Base-by-base conservation (phyloP, 1,140 invertebrate species). In the Drosophila seguyi region DNA sequence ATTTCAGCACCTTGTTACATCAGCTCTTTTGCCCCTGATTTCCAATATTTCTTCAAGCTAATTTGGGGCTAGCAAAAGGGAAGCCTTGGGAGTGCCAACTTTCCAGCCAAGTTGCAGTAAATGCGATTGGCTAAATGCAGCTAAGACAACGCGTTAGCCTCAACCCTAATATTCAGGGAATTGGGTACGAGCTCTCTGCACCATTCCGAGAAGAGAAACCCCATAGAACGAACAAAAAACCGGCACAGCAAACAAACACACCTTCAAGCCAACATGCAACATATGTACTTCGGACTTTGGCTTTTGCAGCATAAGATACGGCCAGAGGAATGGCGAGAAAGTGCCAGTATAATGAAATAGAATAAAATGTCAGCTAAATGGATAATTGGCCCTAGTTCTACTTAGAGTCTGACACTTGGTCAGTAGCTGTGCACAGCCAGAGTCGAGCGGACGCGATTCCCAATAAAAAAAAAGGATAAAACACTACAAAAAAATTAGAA, bases 351-450 rank as follows among this genome's bases (percentile, higher is more conserved):
- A 68, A 52, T 52, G 39, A 36, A 36, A 69, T 42, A 22, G 39
- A 67, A 79, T n/a, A 65, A 77, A 83, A 61, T 66, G 59, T 10
- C 48, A 81, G 69, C 62, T 55, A 68, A 74, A 81, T 52, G 53
- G 65, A 81, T 73, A 90, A 85, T 60, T 52, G 41, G 44, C 73
- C 78, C 81, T 73, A 75, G 72, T 81, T 90, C 78, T 59, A 60
- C 44, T 29, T 44, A 59, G 55, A 27, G 47, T 38, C 62, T 56
- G 41, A 8, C 31, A 48, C 55, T 74, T 57, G 73, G 69, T 81
- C 63, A 90, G 85, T 90, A 67, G 75, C 78, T 63, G 52, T 29
- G 47, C 53, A 71, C 63, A 76, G 44, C 62, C 78, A 55, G 66
- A 79, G 60, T 47, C 67, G 79, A 85, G 44, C 60, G 62, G 77